Evolutionary conservation across 2,113 vertebrate species (phyloP), one percentile per base, ranked within the genome.

Genomic region (Thomomys bottae): DNA sequence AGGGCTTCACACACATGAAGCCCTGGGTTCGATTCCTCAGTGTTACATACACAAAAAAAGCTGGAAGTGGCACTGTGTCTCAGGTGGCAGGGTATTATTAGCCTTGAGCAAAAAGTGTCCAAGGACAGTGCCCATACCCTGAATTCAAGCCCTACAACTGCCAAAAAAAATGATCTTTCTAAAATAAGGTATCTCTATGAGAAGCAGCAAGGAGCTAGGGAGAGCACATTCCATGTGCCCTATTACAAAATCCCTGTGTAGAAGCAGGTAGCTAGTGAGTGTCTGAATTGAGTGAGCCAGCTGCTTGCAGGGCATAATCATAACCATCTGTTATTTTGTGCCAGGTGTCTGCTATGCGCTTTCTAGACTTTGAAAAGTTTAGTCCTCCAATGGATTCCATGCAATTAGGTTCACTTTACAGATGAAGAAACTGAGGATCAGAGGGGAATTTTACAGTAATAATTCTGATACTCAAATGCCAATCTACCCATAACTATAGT

Each of bases 321-420:
- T 0, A 73, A 32, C 7, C 24, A 23, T 17, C 30, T 45, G 6
- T n/a, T 9, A 34, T 32, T 87, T 83, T 8, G 6, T 61, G 67
- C 63, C 59, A 8, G 77, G 20, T 57, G n/a, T 77, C 45, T 28
- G 21, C 34, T 54, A 0, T 57, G 9, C 1, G 40, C 38, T 77
- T 93, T 70, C 8, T 23, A 4, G 3, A 9, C 23, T 18, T 91
- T 40, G 28, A 40, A 75, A 84, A n/a, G 24, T 70, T 83, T 28
- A 45, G 11, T 45, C 68, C 6, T 64, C 61, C 66, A 30, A 72
- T 11, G 26, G 73, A 30, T 42, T 86, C 34, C 17, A 0, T 40
- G 32, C 73, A 45, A 2, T 61, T 71, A 34, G 49, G 21, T 24
- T 49, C 72, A 90, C 73, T 90, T 77, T 93, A 70, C 36, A 91